Evolutionary conservation across 2,113 vertebrate genomes (phyloP).

Genomic region (Phoenicopterus ruber): DNA sequence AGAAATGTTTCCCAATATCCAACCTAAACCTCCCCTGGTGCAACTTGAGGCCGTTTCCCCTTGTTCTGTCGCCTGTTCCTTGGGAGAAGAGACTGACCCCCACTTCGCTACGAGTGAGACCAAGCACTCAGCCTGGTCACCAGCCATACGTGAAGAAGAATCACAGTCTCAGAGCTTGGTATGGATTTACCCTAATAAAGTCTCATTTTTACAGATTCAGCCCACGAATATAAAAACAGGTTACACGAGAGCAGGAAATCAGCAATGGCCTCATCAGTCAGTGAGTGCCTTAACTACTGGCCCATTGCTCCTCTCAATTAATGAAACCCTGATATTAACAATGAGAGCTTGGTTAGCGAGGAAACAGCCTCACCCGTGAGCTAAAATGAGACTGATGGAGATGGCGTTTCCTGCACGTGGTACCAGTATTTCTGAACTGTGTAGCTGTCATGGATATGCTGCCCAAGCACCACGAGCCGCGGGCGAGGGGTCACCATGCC

Average conservation of each 20-base stretch:
- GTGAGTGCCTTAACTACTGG: neutral
- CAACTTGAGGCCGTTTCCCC: no score
- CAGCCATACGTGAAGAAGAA: neutral
- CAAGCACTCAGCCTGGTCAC: neutral
- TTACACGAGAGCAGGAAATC: neutral
- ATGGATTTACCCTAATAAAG: neutral
- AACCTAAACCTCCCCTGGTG: no score
- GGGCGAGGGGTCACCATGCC: neutral
- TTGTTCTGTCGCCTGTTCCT: no score
- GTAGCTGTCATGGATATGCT: fast-evolving
- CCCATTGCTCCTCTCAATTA: neutral
- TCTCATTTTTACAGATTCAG: neutral
- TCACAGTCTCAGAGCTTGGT: neutral
- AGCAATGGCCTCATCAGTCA: neutral
- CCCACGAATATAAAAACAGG: neutral
- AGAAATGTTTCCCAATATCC: no score
- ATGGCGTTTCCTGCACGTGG: neutral
- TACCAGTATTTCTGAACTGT: neutral
- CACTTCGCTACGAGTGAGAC: neutral
- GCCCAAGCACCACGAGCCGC: neutral
- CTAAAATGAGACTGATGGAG: neutral
- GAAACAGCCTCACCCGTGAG: neutral
- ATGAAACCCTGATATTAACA: neutral
- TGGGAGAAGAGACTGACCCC: no score
- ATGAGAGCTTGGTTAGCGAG: neutral